phyloP scores from a whole-genome alignment of 2,797 vertebrate species.

The Tiaroga cobitis region DNA sequence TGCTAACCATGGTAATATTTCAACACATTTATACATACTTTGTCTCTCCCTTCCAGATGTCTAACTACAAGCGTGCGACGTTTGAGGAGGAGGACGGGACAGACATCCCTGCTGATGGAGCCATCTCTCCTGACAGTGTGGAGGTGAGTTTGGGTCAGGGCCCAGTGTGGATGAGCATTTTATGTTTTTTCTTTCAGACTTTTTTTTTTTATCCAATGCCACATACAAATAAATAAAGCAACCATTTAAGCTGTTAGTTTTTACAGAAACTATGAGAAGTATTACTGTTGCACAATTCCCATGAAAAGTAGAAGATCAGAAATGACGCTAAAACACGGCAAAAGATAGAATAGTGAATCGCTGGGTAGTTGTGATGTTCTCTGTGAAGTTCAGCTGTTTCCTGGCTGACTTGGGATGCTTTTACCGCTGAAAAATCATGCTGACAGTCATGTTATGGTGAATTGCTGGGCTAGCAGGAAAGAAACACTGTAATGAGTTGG shows the following conservation, averaged over 20 bases:
- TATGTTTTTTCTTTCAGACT: not conserved
- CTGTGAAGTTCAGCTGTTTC: not conserved
- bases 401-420: not conserved
- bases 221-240: not conserved
- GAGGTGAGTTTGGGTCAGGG: conserved; percentile 81
- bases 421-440: not conserved
- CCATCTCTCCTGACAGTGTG: conserved; percentile 84
- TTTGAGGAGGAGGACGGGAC: conserved; percentile 90
- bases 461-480: not conserved
- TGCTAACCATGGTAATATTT: not conserved
- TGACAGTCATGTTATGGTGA: not conserved
- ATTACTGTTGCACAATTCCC: not conserved
- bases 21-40: not conserved
- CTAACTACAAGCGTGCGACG: conserved; percentile 91
- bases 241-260: not conserved
- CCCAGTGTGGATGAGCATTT: not conserved
- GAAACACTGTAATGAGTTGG: not conserved
- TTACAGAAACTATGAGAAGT: not conserved
- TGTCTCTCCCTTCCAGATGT: conserved; percentile 82
- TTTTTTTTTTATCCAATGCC: not conserved
- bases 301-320: not conserved
- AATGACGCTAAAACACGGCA: not conserved
- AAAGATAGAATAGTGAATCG: not conserved
- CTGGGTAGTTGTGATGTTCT: not conserved
- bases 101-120: conserved; percentile 79